Evolutionary conservation across 1,140 invertebrate genomes (phyloP).

Genomic region (Druon quercuslanigerum): DNA sequence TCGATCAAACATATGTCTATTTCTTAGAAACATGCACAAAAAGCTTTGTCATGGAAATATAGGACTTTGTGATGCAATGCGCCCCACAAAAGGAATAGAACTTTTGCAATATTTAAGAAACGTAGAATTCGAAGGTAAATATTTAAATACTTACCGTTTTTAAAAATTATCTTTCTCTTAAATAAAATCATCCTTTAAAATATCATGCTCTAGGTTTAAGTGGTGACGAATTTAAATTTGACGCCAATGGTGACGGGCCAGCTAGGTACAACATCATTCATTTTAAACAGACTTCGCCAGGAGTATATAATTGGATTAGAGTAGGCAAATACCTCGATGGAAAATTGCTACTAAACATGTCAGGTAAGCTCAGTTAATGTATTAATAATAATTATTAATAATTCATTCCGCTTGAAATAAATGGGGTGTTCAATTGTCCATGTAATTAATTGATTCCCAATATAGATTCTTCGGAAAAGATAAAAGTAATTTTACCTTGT

Average conservation of each 20-base stretch:
- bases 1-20: background rate
- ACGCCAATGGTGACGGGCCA: conserved; percentile 92
- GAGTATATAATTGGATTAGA: conserved; percentile 88
- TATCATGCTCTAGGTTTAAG: conserved; percentile 81
- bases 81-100: conserved; percentile 89
- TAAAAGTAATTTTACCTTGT: background rate
- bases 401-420: background rate
- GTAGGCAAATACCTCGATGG: conserved; percentile 90
- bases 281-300: conserved; percentile 88
- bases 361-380: conserved; percentile 77
- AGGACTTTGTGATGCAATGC: conserved; percentile 91
- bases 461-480: background rate
- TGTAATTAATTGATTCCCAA: background rate
- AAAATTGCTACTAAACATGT: conserved; percentile 86
- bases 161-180: background rate
- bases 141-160: conserved; percentile 1
- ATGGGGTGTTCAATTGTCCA: background rate
- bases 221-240: conserved; percentile 93
- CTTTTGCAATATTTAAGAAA: conserved; percentile 89
- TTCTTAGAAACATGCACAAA: conserved; percentile 86
- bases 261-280: conserved; percentile 96
- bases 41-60: conserved; percentile 83
- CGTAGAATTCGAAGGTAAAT: conserved; percentile 89
- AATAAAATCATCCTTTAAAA: conserved; percentile 14
- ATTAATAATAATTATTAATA: conserved; percentile 1